Percentiles rank a stretch among this genome's conserved stretches.
These are phyloP conservation scores for Ceramica pisi DNA, from an alignment of 2,888 invertebrate species.

Conservation along the genomic window DNA sequence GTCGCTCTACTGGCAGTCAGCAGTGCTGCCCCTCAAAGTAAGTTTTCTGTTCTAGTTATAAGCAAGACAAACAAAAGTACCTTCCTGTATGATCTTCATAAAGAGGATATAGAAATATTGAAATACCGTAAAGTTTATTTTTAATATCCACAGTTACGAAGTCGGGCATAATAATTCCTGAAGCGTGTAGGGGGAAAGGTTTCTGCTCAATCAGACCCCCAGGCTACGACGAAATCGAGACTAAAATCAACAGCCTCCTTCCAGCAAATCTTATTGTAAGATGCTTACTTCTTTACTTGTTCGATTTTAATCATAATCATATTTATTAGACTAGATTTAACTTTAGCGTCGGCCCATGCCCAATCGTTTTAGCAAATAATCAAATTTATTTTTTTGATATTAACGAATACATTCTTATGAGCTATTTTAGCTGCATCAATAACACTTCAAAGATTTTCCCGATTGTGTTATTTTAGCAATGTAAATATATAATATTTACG, in stretches of 20 bases:
- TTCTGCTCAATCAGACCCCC: conserved; percentile 60
- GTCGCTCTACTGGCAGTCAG: conserved; percentile 1
- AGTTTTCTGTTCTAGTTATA: conserved; percentile 1
- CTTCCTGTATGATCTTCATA: too few relatives aligned
- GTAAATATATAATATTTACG: not conserved
- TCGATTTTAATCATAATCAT: too few relatives aligned
- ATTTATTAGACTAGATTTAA: not conserved
- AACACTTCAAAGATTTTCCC: not conserved
- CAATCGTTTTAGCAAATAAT: not conserved
- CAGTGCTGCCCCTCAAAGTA: conserved; percentile 40
- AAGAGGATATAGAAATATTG: not conserved
- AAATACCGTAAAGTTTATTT: not conserved
- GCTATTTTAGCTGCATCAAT: not conserved
- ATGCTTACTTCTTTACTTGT: not conserved
- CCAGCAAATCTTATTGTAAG: conserved; percentile 31
- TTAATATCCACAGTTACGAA: conserved; percentile 34
- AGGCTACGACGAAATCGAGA: conserved; percentile 57
- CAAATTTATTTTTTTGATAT: not conserved
- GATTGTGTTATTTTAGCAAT: not conserved
- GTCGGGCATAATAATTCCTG: conserved; percentile 41
- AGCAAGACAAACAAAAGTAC: not conserved
- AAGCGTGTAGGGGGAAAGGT: conserved; percentile 41
- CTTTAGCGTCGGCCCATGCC: not conserved
- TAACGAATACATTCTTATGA: not conserved
- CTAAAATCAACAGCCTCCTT: conserved; percentile 45